phyloP scores from a whole-genome alignment of 2,797 vertebrate genomes.

The Tenualosa thibaudeaui region DNA sequence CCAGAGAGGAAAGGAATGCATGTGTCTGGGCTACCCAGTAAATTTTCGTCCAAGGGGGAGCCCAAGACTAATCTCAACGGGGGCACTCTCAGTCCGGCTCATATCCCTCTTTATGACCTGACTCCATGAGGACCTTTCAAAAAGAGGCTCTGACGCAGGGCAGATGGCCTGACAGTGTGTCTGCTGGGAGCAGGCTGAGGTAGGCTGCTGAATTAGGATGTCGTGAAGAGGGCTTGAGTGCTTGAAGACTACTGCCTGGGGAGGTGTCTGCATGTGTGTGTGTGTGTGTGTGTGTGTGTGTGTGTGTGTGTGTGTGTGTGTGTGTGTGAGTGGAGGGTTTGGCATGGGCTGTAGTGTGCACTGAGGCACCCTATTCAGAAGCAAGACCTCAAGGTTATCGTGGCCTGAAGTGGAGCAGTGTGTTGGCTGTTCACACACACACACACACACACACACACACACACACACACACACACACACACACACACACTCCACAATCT shows the following conservation, averaged over 20 bases:
- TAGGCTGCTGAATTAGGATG: conserved; percentile 4
- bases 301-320: not conserved
- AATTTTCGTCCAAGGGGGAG: conserved; percentile 3
- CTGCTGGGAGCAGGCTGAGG: not conserved
- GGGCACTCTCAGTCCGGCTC: not conserved
- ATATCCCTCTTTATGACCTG: conserved; percentile 1
- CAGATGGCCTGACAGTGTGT: conserved; percentile 1
- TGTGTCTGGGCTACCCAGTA: not conserved
- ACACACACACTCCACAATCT: conserved; percentile 66
- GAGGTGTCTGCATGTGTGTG: conserved; percentile 51
- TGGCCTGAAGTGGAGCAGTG: conserved; percentile 65
- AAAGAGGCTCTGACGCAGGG: not conserved
- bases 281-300: not conserved
- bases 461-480: no score
- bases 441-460: no score
- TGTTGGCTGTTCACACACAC: conserved; percentile 54
- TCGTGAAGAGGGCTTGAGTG: conserved; percentile 36
- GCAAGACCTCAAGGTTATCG: conserved; percentile 66
- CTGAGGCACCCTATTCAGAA: conserved; percentile 60
- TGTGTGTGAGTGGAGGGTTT: not conserved
- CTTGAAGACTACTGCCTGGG: not conserved
- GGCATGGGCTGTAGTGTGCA: conserved; percentile 28
- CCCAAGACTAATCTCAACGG: not conserved
- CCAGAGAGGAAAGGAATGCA: not conserved
- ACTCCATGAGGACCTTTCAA: conserved; percentile 7